Conservation (phyloP, 2,888 invertebrate genomes). For the Scelioninae gen. 1 region DNA sequence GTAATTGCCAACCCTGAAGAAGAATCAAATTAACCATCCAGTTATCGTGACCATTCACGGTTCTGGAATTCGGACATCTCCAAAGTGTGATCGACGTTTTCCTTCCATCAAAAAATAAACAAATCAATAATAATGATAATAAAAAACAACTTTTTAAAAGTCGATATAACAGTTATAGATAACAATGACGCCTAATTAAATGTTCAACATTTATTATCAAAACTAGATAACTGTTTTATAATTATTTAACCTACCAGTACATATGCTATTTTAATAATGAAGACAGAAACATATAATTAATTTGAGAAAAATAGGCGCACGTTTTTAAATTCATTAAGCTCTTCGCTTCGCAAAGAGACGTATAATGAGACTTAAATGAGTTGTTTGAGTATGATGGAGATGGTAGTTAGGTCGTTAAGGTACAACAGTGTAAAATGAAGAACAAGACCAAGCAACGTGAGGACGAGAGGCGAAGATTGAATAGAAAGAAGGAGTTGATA, state of each 20-base stretch:
- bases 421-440: constrained; percentile 50
- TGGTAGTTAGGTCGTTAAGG: constrained; percentile 36
- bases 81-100: constrained; percentile 11
- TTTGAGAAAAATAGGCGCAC: too few species aligned
- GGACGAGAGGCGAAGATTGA: constrained; percentile 60
- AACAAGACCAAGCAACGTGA: constrained; percentile 45
- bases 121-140: too few species aligned
- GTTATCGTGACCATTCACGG: constrained; percentile 11
- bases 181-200: constrained; percentile 7
- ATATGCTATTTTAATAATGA: too few species aligned
- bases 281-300: too few species aligned
- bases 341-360: not conserved
- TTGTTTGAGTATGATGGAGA: constrained; percentile 41
- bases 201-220: too few species aligned
- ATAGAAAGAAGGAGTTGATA: constrained; percentile 69
- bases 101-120: constrained; percentile 5
- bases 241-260: too few species aligned
- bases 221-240: too few species aligned
- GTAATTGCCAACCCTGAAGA: constrained; percentile 45
- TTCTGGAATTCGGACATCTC: constrained; percentile 1
- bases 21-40: constrained; percentile 31
- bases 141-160: too few species aligned
- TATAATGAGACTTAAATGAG: constrained; percentile 53
- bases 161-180: too few species aligned
- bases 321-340: constrained; percentile 1